These are phyloP conservation scores for Glossosoma conforme DNA, from an alignment of 1,140 invertebrate species.

Conservation along the genomic window DNA sequence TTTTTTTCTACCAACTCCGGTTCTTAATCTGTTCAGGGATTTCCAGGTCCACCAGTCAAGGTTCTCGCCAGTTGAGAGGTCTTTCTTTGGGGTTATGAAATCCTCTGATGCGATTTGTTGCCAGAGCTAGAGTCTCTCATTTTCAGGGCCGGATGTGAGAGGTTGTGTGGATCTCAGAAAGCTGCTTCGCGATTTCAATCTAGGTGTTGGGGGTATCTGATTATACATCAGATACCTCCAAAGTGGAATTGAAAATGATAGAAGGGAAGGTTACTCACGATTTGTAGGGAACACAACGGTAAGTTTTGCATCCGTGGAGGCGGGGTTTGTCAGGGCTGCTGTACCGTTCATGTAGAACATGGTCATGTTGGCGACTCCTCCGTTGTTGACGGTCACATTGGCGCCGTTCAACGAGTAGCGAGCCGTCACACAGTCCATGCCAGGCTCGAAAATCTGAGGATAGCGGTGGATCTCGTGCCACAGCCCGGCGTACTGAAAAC, in stretches of 20 bases:
- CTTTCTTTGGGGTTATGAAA: too few species aligned
- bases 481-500: constrained; percentile 18
- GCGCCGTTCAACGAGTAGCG: neutral
- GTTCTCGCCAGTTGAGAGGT: too few species aligned
- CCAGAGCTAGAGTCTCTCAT: too few species aligned
- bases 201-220: too few species aligned
- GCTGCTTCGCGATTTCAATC: too few species aligned
- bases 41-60: too few species aligned
- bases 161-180: too few species aligned
- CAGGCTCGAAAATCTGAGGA: neutral
- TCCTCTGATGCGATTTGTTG: too few species aligned
- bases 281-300: constrained; percentile 1
- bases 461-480: constrained; percentile 21
- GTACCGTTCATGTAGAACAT: neutral
- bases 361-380: constrained; percentile 9
- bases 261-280: neutral
- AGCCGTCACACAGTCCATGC: constrained; percentile 20
- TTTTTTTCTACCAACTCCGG: too few species aligned
- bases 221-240: neutral
- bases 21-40: too few species aligned
- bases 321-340: constrained; percentile 3
- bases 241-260: neutral
- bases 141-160: too few species aligned
- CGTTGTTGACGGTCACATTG: constrained; percentile 11
- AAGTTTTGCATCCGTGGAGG: constrained; percentile 3